Percentiles rank a stretch among this genome's conserved stretches.
Evolutionary conservation across 2,888 invertebrate genomes (phyloP).

Genomic region (Aspidiotus rigidus): DNA sequence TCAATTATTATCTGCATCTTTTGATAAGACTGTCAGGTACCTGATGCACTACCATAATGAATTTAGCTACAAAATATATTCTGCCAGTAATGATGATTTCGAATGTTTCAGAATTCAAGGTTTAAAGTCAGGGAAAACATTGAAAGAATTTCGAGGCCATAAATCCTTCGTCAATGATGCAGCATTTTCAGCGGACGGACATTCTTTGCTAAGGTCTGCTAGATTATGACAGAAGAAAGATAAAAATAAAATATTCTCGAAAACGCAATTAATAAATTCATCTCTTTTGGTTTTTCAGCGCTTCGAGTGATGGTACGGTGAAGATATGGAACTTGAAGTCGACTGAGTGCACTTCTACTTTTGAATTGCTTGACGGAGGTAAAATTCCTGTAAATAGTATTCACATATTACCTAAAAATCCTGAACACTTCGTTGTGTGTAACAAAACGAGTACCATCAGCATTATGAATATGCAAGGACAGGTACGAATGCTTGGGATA

Average conservation of each 20-base stretch:
- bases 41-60: too few relatives aligned
- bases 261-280: too few relatives aligned
- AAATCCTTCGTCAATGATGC: slow-evolving; percentile 96
- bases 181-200: slow-evolving; percentile 87
- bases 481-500: slow-evolving; percentile 48
- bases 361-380: slow-evolving; percentile 74
- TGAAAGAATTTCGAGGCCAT: slow-evolving; percentile 97
- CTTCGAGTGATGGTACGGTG: slow-evolving; percentile 92
- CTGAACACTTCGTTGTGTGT: slow-evolving; percentile 97
- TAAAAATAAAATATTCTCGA: too few relatives aligned
- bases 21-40: slow-evolving; percentile 82
- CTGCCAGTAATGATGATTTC: too few relatives aligned
- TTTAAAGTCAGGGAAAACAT: slow-evolving; percentile 90
- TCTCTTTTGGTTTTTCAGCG: slow-evolving; percentile 50
- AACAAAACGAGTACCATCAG: slow-evolving; percentile 94
- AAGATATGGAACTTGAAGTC: slow-evolving; percentile 92
- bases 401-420: slow-evolving; percentile 86
- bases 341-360: slow-evolving; percentile 83
- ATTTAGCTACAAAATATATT: too few relatives aligned
- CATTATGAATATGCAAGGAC: slow-evolving; percentile 97
- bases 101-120: slow-evolving; percentile 71
- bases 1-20: slow-evolving; percentile 90
- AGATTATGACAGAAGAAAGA: too few relatives aligned
- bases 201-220: slow-evolving; percentile 64
- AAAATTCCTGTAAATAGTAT: slow-evolving; percentile 92